A percentile compares a stretch with the other conserved stretches of the same genome.
phyloP scores from a whole-genome alignment of 2,888 invertebrate genomes.

The Pimpla rufipes region DNA sequence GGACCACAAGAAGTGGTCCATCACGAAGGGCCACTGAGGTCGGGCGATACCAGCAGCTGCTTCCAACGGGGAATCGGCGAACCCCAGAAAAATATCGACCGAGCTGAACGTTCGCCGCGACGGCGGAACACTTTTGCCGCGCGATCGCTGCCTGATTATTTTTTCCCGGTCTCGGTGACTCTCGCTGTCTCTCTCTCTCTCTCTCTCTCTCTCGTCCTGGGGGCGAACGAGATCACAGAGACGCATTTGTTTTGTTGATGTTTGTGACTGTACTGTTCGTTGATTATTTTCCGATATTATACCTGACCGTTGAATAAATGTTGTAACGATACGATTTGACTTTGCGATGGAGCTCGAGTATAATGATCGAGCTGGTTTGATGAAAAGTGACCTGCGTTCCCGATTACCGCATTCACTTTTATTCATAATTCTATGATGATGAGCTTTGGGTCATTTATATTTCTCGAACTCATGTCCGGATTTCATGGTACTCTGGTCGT shows the following conservation, averaged over 20 bases:
- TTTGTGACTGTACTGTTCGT: constrained; percentile 51
- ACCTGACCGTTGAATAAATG: constrained; percentile 58
- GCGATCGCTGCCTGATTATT: no score
- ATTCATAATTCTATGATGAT: neutral
- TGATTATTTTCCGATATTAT: constrained; percentile 39
- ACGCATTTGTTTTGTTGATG: constrained; percentile 55
- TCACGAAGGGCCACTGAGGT: constrained; percentile 85
- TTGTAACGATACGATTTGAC: constrained; percentile 37
- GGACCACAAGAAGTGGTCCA: constrained; percentile 93
- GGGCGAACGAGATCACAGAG: constrained; percentile 39
- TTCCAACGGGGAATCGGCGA: constrained; percentile 26
- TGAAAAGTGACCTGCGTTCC: neutral
- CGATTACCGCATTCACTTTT: neutral
- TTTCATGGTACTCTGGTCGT: neutral
- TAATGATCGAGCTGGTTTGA: neutral
- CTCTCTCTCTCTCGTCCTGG: constrained; percentile 1
- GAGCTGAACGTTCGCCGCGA: no score
- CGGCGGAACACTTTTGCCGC: no score
- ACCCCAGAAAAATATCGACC: no score
- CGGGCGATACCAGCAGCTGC: constrained; percentile 71
- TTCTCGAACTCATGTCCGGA: no score
- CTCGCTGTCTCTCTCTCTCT: constrained; percentile 21
- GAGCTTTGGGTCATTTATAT: neutral
- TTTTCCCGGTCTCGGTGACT: no score
- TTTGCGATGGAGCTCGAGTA: neutral